A percentile compares a stretch with the other conserved stretches of the same genome.
Conservation (phyloP, 2,888 invertebrate species). For the Carpatolechia fugitivella region DNA sequence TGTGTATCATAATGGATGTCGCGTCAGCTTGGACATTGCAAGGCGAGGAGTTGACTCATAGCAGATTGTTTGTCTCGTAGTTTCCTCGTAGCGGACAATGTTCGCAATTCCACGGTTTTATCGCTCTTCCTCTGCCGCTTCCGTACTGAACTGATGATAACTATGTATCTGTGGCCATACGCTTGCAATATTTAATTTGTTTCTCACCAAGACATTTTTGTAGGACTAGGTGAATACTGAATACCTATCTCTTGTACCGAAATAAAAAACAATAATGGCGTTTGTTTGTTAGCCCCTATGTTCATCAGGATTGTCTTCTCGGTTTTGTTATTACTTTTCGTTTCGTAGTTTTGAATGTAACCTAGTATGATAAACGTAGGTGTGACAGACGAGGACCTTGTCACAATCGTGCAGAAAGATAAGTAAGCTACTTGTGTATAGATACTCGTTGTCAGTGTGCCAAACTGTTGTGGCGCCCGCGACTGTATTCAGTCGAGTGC, state of each 20-base stretch:
- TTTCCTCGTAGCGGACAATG: slow-evolving; percentile 50
- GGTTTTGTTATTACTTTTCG: too few relatives aligned
- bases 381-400: slow-evolving; percentile 42
- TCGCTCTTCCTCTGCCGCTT: slow-evolving; percentile 67
- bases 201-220: too few relatives aligned
- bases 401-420: slow-evolving; percentile 61
- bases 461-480: slow-evolving; percentile 65
- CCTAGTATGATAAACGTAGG: slow-evolving; percentile 15
- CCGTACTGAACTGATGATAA: slow-evolving; percentile 61
- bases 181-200: too few relatives aligned
- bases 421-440: slow-evolving; percentile 44
- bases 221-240: too few relatives aligned
- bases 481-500: slow-evolving; percentile 73
- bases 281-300: too few relatives aligned
- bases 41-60: not conserved
- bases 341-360: not conserved
- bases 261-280: too few relatives aligned
- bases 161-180: slow-evolving; percentile 26
- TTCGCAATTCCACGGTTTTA: slow-evolving; percentile 58
- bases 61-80: slow-evolving; percentile 20
- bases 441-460: slow-evolving; percentile 61
- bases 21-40: not conserved
- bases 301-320: too few relatives aligned
- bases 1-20: too few relatives aligned
- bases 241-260: too few relatives aligned